These are phyloP conservation scores for Bambusicola thoracicus DNA, from an alignment of 2,113 vertebrate genomes.

Conservation along the genomic window DNA sequence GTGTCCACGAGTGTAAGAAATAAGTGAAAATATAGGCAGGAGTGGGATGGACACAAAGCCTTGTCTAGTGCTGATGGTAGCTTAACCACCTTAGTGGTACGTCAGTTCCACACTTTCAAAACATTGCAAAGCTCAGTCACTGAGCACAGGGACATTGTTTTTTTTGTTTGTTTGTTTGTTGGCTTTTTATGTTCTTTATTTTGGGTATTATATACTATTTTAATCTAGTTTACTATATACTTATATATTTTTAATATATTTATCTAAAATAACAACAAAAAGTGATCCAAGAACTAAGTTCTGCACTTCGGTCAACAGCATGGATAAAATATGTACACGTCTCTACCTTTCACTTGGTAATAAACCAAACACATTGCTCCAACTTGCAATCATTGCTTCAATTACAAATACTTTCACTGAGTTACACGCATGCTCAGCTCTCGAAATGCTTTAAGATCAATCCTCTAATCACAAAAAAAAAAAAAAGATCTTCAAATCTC, in stretches of 20 bases:
- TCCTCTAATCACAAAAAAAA: not conserved
- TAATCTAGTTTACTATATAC: not conserved
- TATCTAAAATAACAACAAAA: fast-evolving
- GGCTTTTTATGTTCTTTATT: not conserved
- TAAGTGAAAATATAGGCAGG: not conserved
- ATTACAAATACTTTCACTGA: not conserved
- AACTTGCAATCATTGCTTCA: not conserved
- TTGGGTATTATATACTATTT: not conserved
- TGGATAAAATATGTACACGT: not conserved
- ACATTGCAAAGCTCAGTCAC: not conserved
- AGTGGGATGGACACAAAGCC: not conserved
- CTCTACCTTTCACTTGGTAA: not conserved
- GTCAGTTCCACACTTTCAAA: not conserved
- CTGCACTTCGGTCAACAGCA: not conserved
- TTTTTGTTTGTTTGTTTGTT: not conserved
- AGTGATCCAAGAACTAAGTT: not conserved
- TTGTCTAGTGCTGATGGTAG: fast-evolving
- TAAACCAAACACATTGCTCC: not conserved
- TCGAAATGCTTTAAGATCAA: not conserved
- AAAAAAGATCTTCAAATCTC: not conserved
- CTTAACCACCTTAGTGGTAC: not conserved
- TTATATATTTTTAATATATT: not conserved
- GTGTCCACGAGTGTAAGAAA: fast-evolving
- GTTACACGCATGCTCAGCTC: not conserved
- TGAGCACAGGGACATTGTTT: not conserved